These are phyloP conservation scores for Luperina testacea DNA, from an alignment of 2,888 invertebrate genomes.

Conservation along the genomic window DNA sequence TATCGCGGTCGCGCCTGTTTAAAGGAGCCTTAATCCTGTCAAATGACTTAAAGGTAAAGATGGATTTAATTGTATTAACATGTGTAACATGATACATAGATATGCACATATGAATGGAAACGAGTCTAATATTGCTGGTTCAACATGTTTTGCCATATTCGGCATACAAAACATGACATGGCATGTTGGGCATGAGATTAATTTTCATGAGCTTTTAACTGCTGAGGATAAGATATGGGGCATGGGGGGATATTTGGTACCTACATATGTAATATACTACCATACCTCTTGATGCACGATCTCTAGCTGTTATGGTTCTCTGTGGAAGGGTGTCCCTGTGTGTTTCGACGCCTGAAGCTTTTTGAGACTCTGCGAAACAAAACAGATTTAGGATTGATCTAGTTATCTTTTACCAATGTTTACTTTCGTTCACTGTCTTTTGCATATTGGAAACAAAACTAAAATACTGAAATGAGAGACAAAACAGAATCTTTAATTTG, in stretches of 20 bases:
- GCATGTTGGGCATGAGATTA: background rate
- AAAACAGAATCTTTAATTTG: background rate
- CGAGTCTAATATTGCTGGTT: too few relatives aligned
- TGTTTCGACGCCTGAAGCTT: slow-evolving; percentile 66
- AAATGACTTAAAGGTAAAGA: too few relatives aligned
- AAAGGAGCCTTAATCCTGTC: too few relatives aligned
- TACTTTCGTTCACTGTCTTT: background rate
- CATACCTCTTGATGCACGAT: slow-evolving; percentile 72
- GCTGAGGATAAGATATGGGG: too few relatives aligned
- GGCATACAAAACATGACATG: too few relatives aligned
- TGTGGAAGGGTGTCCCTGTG: slow-evolving; percentile 64
- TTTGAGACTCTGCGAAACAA: slow-evolving; percentile 79
- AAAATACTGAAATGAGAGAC: background rate
- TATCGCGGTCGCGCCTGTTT: too few relatives aligned
- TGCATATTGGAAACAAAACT: background rate
- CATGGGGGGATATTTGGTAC: background rate
- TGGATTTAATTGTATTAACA: too few relatives aligned
- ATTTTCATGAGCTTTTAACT: background rate
- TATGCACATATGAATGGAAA: too few relatives aligned
- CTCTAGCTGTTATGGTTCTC: slow-evolving; percentile 59
- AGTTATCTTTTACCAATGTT: background rate
- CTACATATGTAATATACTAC: background rate
- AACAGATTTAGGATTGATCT: background rate
- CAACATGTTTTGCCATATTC: too few relatives aligned
- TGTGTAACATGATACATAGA: too few relatives aligned